Percentiles rank a stretch among this genome's conserved stretches.
Evolutionary conservation across 2,113 vertebrate genomes (phyloP).

Genomic region (Triplophysa dalaica): DNA sequence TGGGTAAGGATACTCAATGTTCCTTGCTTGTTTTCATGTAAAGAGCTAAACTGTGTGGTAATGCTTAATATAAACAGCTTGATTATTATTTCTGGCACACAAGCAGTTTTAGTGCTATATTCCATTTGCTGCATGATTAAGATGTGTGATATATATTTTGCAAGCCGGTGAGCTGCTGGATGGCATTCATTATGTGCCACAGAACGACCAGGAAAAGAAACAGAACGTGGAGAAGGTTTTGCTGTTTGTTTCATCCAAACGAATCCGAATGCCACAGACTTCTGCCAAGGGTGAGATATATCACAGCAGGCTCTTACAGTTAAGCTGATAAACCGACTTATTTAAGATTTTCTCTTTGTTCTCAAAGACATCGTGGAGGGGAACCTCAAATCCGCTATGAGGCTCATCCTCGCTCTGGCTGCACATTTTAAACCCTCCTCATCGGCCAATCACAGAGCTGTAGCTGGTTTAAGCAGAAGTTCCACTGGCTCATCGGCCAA

Average conservation of each 20-base stretch:
- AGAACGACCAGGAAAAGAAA: slow-evolving; percentile 85
- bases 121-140: not conserved
- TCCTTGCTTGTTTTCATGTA: not conserved
- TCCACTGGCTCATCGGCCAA: slow-evolving; percentile 50
- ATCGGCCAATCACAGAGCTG: slow-evolving; percentile 68
- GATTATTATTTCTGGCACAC: not conserved
- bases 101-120: not conserved
- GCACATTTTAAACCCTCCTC: slow-evolving; percentile 93
- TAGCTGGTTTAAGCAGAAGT: slow-evolving; percentile 56
- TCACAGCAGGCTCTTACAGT: not conserved
- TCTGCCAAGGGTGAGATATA: slow-evolving; percentile 84
- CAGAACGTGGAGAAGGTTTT: slow-evolving; percentile 93
- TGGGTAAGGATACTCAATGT: slow-evolving; percentile 80
- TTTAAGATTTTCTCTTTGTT: slow-evolving; percentile 27
- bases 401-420: slow-evolving; percentile 91
- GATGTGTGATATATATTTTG: slow-evolving; percentile 9
- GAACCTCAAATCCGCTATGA: slow-evolving; percentile 95
- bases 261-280: slow-evolving; percentile 95
- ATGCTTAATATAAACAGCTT: not conserved
- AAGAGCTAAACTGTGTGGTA: not conserved
- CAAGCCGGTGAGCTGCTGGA: slow-evolving; percentile 88
- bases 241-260: slow-evolving; percentile 89
- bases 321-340: not conserved
- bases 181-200: slow-evolving; percentile 77
- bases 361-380: slow-evolving; percentile 90